Percentiles rank a stretch among this genome's conserved stretches.
Conservation (phyloP, 2,113 vertebrate genomes). For the human (Homo sapiens) region DNA sequence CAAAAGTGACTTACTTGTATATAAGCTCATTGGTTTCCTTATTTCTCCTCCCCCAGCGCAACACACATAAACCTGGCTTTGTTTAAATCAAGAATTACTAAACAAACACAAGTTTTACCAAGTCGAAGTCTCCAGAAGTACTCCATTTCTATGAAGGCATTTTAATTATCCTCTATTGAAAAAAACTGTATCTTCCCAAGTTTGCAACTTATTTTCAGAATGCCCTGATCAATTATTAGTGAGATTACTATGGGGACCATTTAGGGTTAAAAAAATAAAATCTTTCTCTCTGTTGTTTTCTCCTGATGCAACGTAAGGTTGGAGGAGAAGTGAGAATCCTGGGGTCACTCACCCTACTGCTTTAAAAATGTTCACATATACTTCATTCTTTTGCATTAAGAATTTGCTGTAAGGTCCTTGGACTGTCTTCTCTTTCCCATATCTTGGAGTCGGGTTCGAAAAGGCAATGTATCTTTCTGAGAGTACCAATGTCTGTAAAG, state of each 20-base stretch:
- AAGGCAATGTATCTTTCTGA: background rate
- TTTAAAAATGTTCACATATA: conserved; percentile 19
- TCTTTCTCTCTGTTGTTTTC: background rate
- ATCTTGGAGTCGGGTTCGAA: conserved; percentile 24
- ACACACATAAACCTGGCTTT: conserved; percentile 41
- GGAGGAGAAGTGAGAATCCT: background rate
- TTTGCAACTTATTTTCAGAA: conserved; percentile 56
- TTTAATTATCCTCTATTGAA: conserved; percentile 43
- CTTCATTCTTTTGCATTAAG: conserved; percentile 46
- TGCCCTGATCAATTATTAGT: background rate
- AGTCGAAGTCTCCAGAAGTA: background rate
- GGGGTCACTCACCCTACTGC: background rate
- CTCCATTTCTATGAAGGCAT: background rate
- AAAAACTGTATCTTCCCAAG: conserved; percentile 22
- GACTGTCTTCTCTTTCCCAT: background rate
- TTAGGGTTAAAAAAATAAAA: background rate
- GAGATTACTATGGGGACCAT: background rate
- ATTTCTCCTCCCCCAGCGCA: background rate
- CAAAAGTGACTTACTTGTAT: background rate
- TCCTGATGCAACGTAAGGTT: background rate
- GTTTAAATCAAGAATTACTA: conserved; percentile 52
- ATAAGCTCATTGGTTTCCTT: background rate
- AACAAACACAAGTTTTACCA: conserved; percentile 34
- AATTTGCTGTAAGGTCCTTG: conserved; percentile 23
- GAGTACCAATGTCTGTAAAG: background rate